Evolutionary conservation across 2,888 invertebrate species (phyloP).

Genomic region (Platycnemis pennipes): DNA sequence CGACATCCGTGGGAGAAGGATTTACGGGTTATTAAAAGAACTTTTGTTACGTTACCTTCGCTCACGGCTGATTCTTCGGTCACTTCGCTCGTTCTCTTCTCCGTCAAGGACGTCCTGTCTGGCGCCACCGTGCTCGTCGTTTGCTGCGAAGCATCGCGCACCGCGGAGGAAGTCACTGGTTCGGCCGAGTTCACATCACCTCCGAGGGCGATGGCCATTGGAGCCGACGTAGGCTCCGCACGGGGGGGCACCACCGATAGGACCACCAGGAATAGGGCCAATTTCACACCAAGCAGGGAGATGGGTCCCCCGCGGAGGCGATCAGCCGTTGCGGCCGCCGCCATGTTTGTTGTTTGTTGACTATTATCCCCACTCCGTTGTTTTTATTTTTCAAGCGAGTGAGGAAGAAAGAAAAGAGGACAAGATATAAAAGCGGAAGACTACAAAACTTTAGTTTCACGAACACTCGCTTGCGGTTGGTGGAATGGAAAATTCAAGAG

Average conservation of each 20-base stretch:
- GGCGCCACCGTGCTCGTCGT: constrained; percentile 67
- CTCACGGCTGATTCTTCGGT: constrained; percentile 49
- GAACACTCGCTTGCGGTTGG: not conserved
- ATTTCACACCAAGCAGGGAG: not conserved
- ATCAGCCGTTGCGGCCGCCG: constrained; percentile 66
- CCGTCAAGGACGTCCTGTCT: constrained; percentile 38
- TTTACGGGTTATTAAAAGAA: not conserved
- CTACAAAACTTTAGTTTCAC: not conserved
- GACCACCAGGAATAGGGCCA: constrained; percentile 37
- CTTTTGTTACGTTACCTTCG: constrained; percentile 28
- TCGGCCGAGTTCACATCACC: not conserved
- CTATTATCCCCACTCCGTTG: constrained; percentile 35
- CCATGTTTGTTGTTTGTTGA: constrained; percentile 67
- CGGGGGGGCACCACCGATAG: constrained; percentile 50
- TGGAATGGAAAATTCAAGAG: not conserved
- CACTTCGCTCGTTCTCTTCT: constrained; percentile 47
- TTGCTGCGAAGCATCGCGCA: constrained; percentile 40
- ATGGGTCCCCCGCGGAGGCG: constrained; percentile 11
- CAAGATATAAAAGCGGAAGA: not conserved
- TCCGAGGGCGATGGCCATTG: not conserved
- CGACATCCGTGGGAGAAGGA: not conserved
- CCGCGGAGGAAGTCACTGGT: not conserved
- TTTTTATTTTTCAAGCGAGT: constrained; percentile 8
- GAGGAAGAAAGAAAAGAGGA: not conserved
- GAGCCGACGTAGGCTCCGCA: constrained; percentile 48